Conservation (phyloP, 2,888 invertebrate genomes). For the Andrena minutula region DNA sequence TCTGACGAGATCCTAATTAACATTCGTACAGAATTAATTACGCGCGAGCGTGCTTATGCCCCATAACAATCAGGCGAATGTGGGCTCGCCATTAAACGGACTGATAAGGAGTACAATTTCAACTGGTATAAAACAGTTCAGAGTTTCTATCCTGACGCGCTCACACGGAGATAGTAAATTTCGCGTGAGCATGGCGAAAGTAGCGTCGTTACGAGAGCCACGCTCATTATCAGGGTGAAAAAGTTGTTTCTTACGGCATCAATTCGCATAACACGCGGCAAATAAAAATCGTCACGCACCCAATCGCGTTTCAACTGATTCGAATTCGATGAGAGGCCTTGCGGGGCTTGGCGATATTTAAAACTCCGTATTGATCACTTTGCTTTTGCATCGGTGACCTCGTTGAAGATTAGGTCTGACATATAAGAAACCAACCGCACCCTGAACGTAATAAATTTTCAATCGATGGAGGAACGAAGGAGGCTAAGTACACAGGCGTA, state of each 20-base stretch:
- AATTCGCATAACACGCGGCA: slow-evolving; percentile 1
- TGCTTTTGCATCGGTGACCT: neutral
- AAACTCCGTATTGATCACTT: neutral
- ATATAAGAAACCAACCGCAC: slow-evolving; percentile 35
- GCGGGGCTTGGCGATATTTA: neutral
- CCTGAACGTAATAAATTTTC: slow-evolving; percentile 25
- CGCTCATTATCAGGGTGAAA: slow-evolving; percentile 26
- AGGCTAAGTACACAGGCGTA: neutral
- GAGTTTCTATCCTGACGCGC: slow-evolving; percentile 32
- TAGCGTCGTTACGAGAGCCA: slow-evolving; percentile 27
- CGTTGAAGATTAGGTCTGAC: slow-evolving; percentile 1
- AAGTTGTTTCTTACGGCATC: slow-evolving; percentile 28
- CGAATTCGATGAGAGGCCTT: neutral
- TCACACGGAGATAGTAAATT: slow-evolving; percentile 22
- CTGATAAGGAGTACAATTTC: slow-evolving; percentile 45
- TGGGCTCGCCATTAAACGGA: slow-evolving; percentile 22
- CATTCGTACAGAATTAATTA: slow-evolving; percentile 42
- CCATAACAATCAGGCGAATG: slow-evolving; percentile 26
- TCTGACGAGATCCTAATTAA: slow-evolving; percentile 39
- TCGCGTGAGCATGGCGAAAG: slow-evolving; percentile 27
- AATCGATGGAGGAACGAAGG: slow-evolving; percentile 25
- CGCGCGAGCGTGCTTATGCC: slow-evolving; percentile 35
- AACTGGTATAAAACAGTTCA: slow-evolving; percentile 33
- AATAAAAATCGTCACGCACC: neutral
- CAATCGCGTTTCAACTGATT: neutral